Conservation (phyloP, 2,113 vertebrate genomes). For the Sapajus apella region DNA sequence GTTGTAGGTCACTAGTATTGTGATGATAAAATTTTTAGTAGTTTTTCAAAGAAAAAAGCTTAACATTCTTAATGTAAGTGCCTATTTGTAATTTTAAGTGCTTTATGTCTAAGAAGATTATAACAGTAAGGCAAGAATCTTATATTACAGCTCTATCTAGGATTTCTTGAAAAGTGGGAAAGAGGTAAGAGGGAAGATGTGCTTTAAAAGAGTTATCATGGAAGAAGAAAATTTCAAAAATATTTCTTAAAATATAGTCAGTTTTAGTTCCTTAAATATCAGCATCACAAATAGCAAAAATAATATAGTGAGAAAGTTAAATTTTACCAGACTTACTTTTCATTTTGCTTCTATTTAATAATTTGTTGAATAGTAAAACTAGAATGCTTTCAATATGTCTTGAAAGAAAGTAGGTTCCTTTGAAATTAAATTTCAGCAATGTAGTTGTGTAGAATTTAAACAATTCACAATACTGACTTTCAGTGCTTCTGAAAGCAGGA, state of each 20-base stretch:
- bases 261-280: conserved; percentile 32
- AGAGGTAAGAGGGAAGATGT: too few relatives aligned
- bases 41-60: conserved; percentile 21
- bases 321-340: conserved; percentile 48
- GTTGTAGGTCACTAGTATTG: conserved; percentile 15
- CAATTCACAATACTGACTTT: conserved; percentile 74
- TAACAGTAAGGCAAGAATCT: conserved; percentile 35
- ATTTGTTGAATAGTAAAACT: conserved; percentile 48
- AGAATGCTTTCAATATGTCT: conserved; percentile 61
- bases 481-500: conserved; percentile 81
- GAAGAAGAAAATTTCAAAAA: too few relatives aligned
- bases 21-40: conserved; percentile 29
- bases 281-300: conserved; percentile 30
- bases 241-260: background rate
- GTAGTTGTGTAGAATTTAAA: conserved; percentile 63
- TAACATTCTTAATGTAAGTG: background rate
- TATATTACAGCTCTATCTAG: conserved; percentile 18
- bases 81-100: conserved; percentile 43
- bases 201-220: too few relatives aligned
- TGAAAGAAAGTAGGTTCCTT: conserved; percentile 65
- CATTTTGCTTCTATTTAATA: conserved; percentile 52
- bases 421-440: conserved; percentile 62
- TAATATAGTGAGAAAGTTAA: conserved; percentile 49
- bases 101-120: background rate
- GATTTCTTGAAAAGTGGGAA: conserved; percentile 1